Conservation (phyloP, 1,140 invertebrate genomes). For the Melipona quadrifasciata region DNA sequence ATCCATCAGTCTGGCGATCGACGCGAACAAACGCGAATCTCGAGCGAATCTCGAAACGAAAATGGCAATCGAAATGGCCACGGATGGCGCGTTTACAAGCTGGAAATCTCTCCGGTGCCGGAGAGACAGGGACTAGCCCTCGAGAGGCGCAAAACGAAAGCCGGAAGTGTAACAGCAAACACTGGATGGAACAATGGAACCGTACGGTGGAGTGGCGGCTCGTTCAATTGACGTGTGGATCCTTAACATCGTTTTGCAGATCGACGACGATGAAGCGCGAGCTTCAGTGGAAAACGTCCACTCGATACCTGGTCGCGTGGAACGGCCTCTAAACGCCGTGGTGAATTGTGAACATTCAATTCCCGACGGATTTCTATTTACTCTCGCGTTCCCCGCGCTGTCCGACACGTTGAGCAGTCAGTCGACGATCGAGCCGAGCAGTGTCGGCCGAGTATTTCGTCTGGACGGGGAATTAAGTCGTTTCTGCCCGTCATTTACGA, state of each 20-base stretch:
- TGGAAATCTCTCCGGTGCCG: neutral
- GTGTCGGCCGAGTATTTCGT: constrained; percentile 14
- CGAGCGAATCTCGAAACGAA: constrained; percentile 3
- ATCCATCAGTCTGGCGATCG: neutral
- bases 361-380: constrained; percentile 61
- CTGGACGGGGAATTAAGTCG: constrained; percentile 35
- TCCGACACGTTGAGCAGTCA: constrained; percentile 33
- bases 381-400: constrained; percentile 5
- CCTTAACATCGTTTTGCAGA: constrained; percentile 50
- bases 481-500: constrained; percentile 21
- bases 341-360: constrained; percentile 47
- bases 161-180: constrained; percentile 42
- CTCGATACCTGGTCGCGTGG: constrained; percentile 21
- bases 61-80: constrained; percentile 7
- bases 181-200: constrained; percentile 10
- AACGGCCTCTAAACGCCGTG: constrained; percentile 15
- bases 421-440: neutral
- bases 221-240: constrained; percentile 34
- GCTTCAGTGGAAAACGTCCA: constrained; percentile 12
- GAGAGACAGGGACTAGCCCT: constrained; percentile 4
- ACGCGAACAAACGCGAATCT: neutral
- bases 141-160: constrained; percentile 15
- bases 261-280: constrained; percentile 17
- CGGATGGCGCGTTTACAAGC: constrained; percentile 12
- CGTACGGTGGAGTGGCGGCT: neutral